phyloP scores from a whole-genome alignment of 2,797 vertebrate species.

The Threskiornis aethiopicus region DNA sequence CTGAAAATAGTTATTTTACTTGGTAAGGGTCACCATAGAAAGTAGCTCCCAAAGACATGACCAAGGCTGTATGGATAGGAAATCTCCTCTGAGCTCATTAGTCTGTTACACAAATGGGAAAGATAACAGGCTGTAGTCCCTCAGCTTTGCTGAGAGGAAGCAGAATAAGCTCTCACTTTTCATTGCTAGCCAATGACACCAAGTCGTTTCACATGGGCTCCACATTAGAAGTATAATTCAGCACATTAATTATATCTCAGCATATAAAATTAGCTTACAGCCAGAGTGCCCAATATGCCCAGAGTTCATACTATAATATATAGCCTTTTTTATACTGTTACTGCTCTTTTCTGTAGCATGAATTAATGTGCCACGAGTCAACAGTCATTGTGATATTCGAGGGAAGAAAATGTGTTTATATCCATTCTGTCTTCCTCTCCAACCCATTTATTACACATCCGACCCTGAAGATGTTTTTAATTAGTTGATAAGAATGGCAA shows the following conservation, averaged over 20 bases:
- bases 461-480: constrained; percentile 73
- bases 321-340: not conserved
- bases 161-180: not conserved
- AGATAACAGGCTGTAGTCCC: not conserved
- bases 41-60: not conserved
- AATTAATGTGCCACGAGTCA: constrained; percentile 16
- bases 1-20: not conserved
- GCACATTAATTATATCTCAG: constrained; percentile 8
- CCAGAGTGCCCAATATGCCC: not conserved
- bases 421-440: constrained; percentile 43
- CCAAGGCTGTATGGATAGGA: not conserved
- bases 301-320: not conserved
- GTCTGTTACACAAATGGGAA: not conserved
- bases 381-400: constrained; percentile 10
- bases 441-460: constrained; percentile 62
- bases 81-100: not conserved
- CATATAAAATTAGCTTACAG: not conserved
- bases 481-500: constrained; percentile 71
- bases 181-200: not conserved
- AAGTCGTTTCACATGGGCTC: not conserved
- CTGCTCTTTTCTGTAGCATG: not conserved
- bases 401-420: constrained; percentile 48
- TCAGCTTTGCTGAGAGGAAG: not conserved
- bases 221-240: not conserved
- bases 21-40: not conserved